These are phyloP conservation scores for Hylia prasina DNA, from an alignment of 2,113 vertebrate genomes.

Conservation along the genomic window DNA sequence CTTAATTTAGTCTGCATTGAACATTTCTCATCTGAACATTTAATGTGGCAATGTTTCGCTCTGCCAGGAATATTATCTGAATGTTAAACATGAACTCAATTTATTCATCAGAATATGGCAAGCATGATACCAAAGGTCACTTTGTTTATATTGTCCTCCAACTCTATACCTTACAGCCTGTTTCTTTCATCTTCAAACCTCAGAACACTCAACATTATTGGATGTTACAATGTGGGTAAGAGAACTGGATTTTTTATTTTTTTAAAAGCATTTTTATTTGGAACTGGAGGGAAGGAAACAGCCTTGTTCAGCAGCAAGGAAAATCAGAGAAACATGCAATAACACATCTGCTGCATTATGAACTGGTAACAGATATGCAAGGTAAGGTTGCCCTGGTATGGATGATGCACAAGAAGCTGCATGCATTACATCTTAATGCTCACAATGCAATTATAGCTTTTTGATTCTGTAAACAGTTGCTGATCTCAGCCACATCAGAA, in stretches of 20 bases:
- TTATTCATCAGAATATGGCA: conserved; percentile 68
- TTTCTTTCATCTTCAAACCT: conserved; percentile 59
- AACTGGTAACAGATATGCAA: neutral
- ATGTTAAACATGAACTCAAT: conserved; percentile 76
- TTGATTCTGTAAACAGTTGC: neutral
- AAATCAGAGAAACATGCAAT: neutral
- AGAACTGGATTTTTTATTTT: neutral
- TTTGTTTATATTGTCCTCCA: conserved; percentile 59
- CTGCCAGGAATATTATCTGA: conserved; percentile 63
- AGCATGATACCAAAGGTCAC: conserved; percentile 60
- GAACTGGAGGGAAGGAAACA: neutral
- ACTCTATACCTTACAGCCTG: conserved; percentile 22
- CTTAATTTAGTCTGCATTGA: conserved; percentile 75
- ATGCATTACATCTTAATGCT: neutral
- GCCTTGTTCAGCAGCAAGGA: neutral
- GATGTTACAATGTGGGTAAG: neutral
- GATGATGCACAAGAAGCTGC: neutral
- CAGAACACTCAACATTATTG: conserved; percentile 51
- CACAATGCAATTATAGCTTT: neutral
- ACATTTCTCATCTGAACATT: conserved; percentile 77
- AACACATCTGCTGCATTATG: neutral
- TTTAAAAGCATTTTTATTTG: neutral
- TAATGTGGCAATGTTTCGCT: conserved; percentile 72
- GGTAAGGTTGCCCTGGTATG: neutral
- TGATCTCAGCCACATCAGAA: neutral